These are phyloP conservation scores for Ranitomeya variabilis DNA, from an alignment of 2,113 vertebrate species.

Conservation along the genomic window DNA sequence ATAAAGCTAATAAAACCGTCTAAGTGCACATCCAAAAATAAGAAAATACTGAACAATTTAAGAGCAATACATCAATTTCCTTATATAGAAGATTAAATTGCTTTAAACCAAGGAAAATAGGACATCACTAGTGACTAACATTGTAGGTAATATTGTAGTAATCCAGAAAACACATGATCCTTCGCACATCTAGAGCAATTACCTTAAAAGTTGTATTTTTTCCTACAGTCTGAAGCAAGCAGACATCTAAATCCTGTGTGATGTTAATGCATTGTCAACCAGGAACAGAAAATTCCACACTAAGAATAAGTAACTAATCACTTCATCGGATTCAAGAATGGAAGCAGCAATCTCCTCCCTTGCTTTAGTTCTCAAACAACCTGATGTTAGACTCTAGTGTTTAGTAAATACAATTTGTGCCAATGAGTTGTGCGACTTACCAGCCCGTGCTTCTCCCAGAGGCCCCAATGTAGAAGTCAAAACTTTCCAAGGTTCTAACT, in stretches of 20 bases:
- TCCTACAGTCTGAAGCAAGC: neutral
- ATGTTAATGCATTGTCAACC: neutral
- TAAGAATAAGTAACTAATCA: conserved; percentile 11
- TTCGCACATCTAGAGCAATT: neutral
- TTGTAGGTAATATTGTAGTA: neutral
- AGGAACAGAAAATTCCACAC: neutral
- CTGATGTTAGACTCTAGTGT: conserved; percentile 9
- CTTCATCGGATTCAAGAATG: conserved; percentile 9
- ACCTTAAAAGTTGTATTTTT: neutral
- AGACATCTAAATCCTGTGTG: neutral
- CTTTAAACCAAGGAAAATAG: neutral
- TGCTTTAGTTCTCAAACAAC: conserved; percentile 11
- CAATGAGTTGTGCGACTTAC: conserved; percentile 67
- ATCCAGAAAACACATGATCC: neutral
- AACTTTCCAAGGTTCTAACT: conserved; percentile 54
- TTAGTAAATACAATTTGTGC: conserved; percentile 31
- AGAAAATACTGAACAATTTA: neutral
- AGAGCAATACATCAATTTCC: no score
- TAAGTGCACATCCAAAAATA: neutral
- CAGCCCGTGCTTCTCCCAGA: conserved; percentile 59
- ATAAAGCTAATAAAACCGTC: neutral
- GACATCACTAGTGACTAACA: neutral
- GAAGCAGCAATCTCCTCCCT: conserved; percentile 27
- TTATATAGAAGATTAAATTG: neutral
- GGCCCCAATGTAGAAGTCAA: conserved; percentile 61